Conservation (phyloP, 2,797 vertebrate genomes). For the Tiaroga cobitis region DNA sequence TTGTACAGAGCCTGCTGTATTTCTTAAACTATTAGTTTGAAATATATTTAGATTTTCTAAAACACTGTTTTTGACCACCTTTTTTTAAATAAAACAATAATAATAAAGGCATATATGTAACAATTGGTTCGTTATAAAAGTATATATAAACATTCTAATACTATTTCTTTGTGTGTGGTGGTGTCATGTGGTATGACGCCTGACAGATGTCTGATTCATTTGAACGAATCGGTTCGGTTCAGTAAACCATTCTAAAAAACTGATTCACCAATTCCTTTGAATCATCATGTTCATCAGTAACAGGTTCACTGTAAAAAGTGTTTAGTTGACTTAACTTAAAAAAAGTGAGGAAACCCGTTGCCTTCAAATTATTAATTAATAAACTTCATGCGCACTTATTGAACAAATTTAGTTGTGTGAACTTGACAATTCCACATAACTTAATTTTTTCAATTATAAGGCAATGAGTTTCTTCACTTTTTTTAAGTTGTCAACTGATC, state of each 20-base stretch:
- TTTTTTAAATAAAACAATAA: neutral
- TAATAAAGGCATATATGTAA: neutral
- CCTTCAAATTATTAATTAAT: too few relatives aligned
- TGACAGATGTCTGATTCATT: neutral
- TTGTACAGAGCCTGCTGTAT: neutral
- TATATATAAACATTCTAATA: too few relatives aligned
- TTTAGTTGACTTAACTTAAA: too few relatives aligned
- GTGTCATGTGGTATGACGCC: conserved; percentile 25
- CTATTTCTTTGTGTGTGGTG: conserved; percentile 39
- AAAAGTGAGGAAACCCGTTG: too few relatives aligned
- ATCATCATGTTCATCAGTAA: neutral
- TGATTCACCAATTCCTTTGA: neutral
- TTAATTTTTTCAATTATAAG: too few relatives aligned
- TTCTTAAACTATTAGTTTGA: neutral
- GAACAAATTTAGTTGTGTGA: too few relatives aligned
- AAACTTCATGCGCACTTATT: too few relatives aligned
- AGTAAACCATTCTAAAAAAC: neutral
- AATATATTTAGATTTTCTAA: neutral
- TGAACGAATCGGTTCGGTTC: neutral
- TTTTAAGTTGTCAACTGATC: too few relatives aligned
- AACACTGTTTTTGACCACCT: neutral
- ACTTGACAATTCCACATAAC: too few relatives aligned
- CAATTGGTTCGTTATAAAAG: neutral
- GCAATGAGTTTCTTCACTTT: too few relatives aligned
- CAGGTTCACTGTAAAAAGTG: too few relatives aligned